A percentile compares a stretch with the other conserved stretches of the same genome.
These are phyloP conservation scores for Bugula neritina DNA, from an alignment of 2,888 invertebrate genomes.

Conservation along the genomic window DNA sequence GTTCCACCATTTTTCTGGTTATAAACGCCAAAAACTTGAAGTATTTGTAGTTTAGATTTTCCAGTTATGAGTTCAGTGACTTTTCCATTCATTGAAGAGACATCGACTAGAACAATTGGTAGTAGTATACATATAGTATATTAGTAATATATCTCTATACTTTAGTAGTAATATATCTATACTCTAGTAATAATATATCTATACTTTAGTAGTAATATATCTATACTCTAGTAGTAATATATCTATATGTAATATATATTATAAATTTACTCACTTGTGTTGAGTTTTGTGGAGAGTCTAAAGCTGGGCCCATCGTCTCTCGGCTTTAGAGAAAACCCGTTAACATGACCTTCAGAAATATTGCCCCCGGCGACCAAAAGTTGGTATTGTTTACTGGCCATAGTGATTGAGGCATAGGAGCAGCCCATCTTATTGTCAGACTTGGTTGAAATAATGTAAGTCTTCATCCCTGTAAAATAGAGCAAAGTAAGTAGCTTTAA, in stretches of 20 bases:
- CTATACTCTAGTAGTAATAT: background rate
- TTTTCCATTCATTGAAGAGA: too few species aligned
- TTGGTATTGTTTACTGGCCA: background rate
- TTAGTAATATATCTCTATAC: too few species aligned
- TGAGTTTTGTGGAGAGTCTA: background rate
- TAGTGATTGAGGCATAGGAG: background rate
- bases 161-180: background rate
- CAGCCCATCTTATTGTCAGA: background rate
- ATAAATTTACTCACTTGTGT: background rate
- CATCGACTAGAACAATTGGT: too few species aligned
- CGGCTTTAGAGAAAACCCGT: background rate
- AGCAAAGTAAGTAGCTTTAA: too few species aligned
- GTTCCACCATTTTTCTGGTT: too few species aligned
- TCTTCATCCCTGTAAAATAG: background rate
- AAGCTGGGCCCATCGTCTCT: background rate
- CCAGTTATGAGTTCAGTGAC: too few species aligned
- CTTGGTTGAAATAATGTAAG: background rate
- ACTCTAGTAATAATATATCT: background rate
- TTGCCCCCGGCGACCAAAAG: background rate
- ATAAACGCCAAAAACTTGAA: too few species aligned
- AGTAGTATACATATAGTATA: too few species aligned
- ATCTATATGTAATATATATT: background rate
- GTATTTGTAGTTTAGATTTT: too few species aligned
- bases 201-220: background rate
- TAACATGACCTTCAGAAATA: background rate